Base-by-base conservation (phyloP, 2,797 vertebrate genomes). In the Sebastes miniatus region DNA sequence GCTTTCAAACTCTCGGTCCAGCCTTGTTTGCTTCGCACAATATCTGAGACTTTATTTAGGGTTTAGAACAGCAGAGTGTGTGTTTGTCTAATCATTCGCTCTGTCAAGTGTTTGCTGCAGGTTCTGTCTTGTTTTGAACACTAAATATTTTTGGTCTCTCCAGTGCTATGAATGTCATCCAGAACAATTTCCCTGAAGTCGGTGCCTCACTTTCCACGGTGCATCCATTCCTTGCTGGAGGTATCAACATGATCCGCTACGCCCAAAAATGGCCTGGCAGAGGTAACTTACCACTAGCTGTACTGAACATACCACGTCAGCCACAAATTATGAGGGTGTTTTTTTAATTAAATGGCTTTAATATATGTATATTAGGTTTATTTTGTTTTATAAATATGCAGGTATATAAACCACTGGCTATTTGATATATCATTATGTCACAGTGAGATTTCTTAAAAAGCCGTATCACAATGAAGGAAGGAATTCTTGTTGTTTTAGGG, bases 211-310 rank as follows among this genome's bases (percentile, higher is more conserved):
- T 95, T 25, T 81, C 88, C 20, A 6, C 9, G 1, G 24, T 91
- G 25, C 59, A 89, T 3, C 88, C 89, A 0, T 4, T 91, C 27
- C 57, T 96, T 5, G 81, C 72, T 13, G 86, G 73, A 76, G 79
- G 85, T 74, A 85, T 94, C 62, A 84, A 32, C 22, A 0, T 95
- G 50, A 84, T 95, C 32, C 70, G 77, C n/a, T 95, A 96, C 76
- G 39, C 91, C 34, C 83, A 84, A 52, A 86, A 87, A 16, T 96
- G 95, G 96, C 87, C 94, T 3, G 95, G 95, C 39, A 93, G 83
- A 93, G 83, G 96, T 96, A 93, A 78, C 4, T 66, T 52, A 24
- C 8, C 22, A 31, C 50, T 27, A 54, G 20, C 29, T 73, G 16
- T 29, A 36, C 43, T 39, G 12, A 14, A 56, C 16, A 54, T 5